These are phyloP conservation scores for Acrocyrtus sp. DNA, from an alignment of 2,888 invertebrate genomes.

Conservation along the genomic window DNA sequence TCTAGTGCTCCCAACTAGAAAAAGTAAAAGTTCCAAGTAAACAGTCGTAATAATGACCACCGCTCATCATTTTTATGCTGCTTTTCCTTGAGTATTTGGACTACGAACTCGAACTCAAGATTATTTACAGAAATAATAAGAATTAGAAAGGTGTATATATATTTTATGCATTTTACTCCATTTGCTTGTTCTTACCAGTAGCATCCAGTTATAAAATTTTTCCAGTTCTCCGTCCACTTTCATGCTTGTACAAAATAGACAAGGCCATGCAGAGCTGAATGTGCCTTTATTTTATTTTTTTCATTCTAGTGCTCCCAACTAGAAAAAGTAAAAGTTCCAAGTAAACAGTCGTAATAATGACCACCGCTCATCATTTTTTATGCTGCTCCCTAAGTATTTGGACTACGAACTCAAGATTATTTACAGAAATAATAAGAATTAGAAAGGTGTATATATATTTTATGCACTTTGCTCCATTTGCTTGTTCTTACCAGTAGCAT, in stretches of 20 bases:
- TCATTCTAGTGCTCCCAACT: no score
- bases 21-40: not conserved
- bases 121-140: no score
- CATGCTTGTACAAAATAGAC: conserved; percentile 24
- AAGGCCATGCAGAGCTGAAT: not conserved
- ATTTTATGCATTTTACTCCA: no score
- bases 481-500: conserved; percentile 50
- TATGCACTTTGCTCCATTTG: no score
- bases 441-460: no score
- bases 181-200: conserved; percentile 38
- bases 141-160: no score
- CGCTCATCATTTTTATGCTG: not conserved
- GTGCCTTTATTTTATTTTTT: not conserved
- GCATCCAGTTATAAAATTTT: conserved; percentile 49
- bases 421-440: no score
- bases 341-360: not conserved
- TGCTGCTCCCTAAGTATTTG: no score
- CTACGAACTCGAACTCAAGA: no score
- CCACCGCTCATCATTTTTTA: not conserved
- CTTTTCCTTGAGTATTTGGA: no score
- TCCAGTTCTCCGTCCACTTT: conserved; percentile 46
- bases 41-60: not conserved
- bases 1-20: no score
- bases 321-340: not conserved
- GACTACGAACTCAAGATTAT: no score